Base-by-base conservation (phyloP, 30 jellyfish, hydroid and myxozoan species). In the Aurelia coerulea region DNA sequence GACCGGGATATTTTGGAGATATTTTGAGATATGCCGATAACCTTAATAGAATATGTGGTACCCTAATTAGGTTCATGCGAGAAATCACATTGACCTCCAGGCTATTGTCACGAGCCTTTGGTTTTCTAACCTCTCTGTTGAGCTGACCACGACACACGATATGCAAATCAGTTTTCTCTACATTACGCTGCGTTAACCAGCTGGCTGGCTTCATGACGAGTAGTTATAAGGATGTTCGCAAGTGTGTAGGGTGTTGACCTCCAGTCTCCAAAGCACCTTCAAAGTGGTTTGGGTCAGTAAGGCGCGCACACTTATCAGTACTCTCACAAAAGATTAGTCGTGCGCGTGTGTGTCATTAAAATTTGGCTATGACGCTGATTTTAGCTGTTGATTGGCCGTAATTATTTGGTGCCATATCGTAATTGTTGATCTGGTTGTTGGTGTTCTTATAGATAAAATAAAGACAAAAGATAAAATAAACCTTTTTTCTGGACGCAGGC, bases 141-240 rank as follows among this genome's bases (percentile, higher is more conserved):
- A 12, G 70, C 49, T 17, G 80, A 65, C 89, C 73, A 63, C 89
- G 69, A 75, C 68, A 65, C 89, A 79, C 89, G 89, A 64, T 16
- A 79, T 11, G 73, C 80, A 23, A 62, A 67, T 65, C 51, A 67
- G 31, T 67, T 35, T 33, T 8, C 60, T 35, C 78, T 5, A 7
- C 54, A 35, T 17, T 67, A 67, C 16, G 56, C 84, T 74, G 84
- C 54, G 71, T 74, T 52, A 31, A 74, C 49, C 71, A 74, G 84
- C 84, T 74, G 84, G 71, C 32, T 29, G 10, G n/a, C 35, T 8
- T 16, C 29, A 19, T 74, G 18, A 13, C 15, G 66, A 15, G 19
- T 10, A 18, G 52, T 19, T 18, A 39, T 52, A 35, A 39, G 69
- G 50, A n/a, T 50, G 18, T 60, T 17, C 31, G 35, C 35, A 11